A percentile compares a stretch with the other conserved stretches of the same genome.
phyloP scores from a whole-genome alignment of 2,888 invertebrate genomes.

The Lasioglossum figueresi region DNA sequence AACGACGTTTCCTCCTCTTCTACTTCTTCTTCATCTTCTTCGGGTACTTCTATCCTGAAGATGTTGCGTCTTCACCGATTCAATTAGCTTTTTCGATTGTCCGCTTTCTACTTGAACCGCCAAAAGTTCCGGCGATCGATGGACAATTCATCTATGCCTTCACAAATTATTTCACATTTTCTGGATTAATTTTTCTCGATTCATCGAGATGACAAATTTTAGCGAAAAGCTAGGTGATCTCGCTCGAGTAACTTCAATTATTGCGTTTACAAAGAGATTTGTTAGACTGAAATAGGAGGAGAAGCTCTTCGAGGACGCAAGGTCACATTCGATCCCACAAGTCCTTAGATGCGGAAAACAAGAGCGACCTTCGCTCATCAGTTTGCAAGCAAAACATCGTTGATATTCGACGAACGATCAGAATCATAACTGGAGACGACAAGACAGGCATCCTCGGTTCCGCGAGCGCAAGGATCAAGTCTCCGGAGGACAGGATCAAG shows the following conservation, averaged over 20 bases:
- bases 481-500: neutral
- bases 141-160: too few species aligned
- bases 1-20: constrained; percentile 14
- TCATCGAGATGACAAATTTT: neutral
- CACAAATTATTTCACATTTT: neutral
- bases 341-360: too few species aligned
- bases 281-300: neutral
- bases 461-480: neutral
- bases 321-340: neutral
- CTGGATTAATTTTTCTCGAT: neutral
- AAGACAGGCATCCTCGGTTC: neutral
- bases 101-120: neutral
- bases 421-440: neutral
- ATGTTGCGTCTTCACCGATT: neutral
- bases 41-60: too few species aligned
- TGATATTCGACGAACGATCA: neutral
- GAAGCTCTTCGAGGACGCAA: neutral
- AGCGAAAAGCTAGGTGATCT: neutral
- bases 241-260: too few species aligned
- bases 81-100: neutral
- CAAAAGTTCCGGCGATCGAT: neutral
- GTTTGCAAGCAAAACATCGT: neutral
- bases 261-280: neutral
- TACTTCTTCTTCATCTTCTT: neutral
- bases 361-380: neutral